A percentile compares a stretch with the other conserved stretches of the same genome.
These are phyloP conservation scores for Thyatira batis DNA, from an alignment of 2,888 invertebrate species.

Conservation along the genomic window DNA sequence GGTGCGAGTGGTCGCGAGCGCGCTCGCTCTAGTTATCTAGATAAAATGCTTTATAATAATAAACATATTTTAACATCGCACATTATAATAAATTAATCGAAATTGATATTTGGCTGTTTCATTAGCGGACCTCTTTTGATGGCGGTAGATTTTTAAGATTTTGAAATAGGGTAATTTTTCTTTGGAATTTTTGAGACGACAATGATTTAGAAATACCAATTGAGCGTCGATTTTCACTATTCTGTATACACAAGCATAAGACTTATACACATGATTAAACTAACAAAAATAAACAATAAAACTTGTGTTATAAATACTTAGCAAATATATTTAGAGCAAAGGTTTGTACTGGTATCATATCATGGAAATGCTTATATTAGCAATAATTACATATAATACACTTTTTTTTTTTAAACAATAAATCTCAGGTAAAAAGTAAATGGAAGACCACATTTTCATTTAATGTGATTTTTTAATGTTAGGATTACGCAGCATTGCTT, in stretches of 20 bases:
- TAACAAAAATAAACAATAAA: background rate
- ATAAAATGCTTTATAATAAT: constrained; percentile 78
- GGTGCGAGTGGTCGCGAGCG: constrained; percentile 46
- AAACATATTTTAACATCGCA: constrained; percentile 82
- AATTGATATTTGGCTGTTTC: constrained; percentile 60
- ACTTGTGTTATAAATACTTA: constrained; percentile 4
- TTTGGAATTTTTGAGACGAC: too few relatives aligned
- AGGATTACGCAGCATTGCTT: too few relatives aligned
- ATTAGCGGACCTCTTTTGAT: constrained; percentile 8
- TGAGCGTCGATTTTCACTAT: too few relatives aligned
- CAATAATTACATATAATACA: background rate
- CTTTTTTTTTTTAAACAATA: background rate
- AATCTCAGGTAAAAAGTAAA: background rate
- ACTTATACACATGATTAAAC: background rate
- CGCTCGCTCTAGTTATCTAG: constrained; percentile 53
- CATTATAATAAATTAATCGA: constrained; percentile 82
- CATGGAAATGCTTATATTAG: constrained; percentile 37
- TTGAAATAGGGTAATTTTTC: too few relatives aligned
- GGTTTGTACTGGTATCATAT: constrained; percentile 57
- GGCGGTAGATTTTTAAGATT: too few relatives aligned
- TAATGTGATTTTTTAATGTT: too few relatives aligned
- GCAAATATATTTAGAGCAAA: constrained; percentile 35
- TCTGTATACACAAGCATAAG: too few relatives aligned
- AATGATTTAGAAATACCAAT: too few relatives aligned
- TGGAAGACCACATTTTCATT: background rate